These are phyloP conservation scores for Psittacus erithacus DNA, from an alignment of 2,113 vertebrate genomes.

Conservation along the genomic window DNA sequence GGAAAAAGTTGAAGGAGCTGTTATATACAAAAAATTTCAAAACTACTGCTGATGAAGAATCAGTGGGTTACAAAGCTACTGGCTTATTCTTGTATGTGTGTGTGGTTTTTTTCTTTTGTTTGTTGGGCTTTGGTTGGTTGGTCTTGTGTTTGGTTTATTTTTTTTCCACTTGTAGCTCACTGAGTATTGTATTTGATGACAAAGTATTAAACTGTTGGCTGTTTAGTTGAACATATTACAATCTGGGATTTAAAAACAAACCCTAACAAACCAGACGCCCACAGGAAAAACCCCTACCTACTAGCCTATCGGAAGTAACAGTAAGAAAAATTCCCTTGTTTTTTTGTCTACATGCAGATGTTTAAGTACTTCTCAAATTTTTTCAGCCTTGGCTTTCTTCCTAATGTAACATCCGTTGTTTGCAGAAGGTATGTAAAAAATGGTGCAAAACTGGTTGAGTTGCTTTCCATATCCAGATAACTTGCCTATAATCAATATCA, in stretches of 20 bases:
- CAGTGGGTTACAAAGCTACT: neutral
- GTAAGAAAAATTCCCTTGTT: neutral
- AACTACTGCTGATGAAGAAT: neutral
- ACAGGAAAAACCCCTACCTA: accelerated
- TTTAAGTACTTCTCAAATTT: neutral
- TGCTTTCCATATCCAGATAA: neutral
- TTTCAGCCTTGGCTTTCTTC: neutral
- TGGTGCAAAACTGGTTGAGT: neutral
- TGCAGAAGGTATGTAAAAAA: neutral
- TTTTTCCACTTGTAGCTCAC: neutral
- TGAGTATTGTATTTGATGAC: neutral
- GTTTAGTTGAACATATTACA: neutral
- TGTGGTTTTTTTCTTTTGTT: neutral
- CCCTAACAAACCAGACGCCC: neutral
- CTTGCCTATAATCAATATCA: neutral
- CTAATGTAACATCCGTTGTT: neutral
- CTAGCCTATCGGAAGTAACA: neutral
- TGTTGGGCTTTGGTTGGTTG: neutral
- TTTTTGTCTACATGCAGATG: neutral
- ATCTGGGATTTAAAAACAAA: neutral
- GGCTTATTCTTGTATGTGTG: neutral
- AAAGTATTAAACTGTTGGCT: neutral
- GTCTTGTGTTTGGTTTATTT: neutral
- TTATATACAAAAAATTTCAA: neutral
- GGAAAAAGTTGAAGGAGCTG: neutral